Conservation (phyloP, 2,113 vertebrate genomes). For the Neodontobutis hainanensis region DNA sequence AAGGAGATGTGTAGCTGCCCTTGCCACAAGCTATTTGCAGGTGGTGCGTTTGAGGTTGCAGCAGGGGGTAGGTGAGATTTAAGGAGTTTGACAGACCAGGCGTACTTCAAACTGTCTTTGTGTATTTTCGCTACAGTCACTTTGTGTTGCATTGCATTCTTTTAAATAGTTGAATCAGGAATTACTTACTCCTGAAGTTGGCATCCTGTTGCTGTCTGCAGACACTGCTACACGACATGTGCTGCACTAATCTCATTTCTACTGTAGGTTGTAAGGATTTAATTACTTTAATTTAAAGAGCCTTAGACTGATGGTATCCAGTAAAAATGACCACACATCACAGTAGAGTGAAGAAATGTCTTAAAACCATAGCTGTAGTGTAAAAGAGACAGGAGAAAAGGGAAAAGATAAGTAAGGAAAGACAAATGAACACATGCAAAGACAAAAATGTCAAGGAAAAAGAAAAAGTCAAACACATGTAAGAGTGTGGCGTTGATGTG, state of each 20-base stretch:
- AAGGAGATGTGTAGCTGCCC: background rate
- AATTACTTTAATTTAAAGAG: slow-evolving; percentile 25
- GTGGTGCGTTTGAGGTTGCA: background rate
- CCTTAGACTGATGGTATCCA: slow-evolving; percentile 5
- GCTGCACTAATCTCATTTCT: slow-evolving; percentile 20
- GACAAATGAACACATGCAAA: background rate
- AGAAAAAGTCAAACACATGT: slow-evolving; percentile 15
- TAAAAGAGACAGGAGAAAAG: background rate
- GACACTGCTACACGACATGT: background rate
- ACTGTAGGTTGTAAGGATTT: slow-evolving; percentile 18
- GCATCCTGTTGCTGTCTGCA: background rate
- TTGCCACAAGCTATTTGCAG: background rate
- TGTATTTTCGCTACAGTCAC: too few relatives aligned
- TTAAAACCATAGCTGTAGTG: background rate
- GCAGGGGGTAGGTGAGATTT: background rate
- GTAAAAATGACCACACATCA: background rate
- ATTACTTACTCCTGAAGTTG: background rate
- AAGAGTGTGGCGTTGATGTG: slow-evolving; percentile 11
- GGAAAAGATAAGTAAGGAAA: background rate
- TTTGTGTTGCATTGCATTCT: too few relatives aligned
- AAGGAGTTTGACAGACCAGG: background rate
- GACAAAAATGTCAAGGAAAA: background rate
- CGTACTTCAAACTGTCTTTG: background rate
- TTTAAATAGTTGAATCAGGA: too few relatives aligned
- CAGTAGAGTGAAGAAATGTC: background rate